These are phyloP conservation scores for Corydoras sp. DNA, from an alignment of 2,113 vertebrate species.

Conservation along the genomic window DNA sequence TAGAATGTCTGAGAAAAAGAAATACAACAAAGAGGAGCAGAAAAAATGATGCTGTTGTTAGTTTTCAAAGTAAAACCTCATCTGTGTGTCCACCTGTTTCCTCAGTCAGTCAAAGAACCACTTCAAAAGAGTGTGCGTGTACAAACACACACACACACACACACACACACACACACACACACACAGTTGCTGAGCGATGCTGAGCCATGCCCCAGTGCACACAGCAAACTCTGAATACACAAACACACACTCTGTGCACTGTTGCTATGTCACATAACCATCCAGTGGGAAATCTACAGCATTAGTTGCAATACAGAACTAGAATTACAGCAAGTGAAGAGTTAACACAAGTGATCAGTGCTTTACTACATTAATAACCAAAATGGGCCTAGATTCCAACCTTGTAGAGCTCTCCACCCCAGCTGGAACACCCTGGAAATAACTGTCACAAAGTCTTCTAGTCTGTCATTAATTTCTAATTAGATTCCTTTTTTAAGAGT, in stretches of 20 bases:
- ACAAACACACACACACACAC: slow-evolving; percentile 21
- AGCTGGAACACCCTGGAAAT: no score
- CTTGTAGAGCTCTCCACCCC: neutral
- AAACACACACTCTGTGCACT: slow-evolving; percentile 25
- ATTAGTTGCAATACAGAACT: neutral
- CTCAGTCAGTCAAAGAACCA: slow-evolving; percentile 16
- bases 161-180: neutral
- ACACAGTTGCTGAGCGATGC: slow-evolving; percentile 12
- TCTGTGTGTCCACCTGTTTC: slow-evolving; percentile 38
- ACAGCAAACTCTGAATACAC: slow-evolving; percentile 16
- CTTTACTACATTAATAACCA: neutral
- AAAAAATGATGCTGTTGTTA: slow-evolving; percentile 4
- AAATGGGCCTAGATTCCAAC: neutral
- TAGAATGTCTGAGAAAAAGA: neutral
- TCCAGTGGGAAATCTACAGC: slow-evolving; percentile 2
- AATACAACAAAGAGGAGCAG: neutral
- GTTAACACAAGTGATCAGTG: neutral
- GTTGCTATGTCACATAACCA: slow-evolving; percentile 24
- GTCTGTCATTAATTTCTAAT: no score
- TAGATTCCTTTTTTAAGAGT: no score
- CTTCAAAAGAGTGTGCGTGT: slow-evolving; percentile 22
- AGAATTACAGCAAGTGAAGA: neutral
- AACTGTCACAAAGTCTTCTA: no score
- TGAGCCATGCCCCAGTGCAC: slow-evolving; percentile 26
- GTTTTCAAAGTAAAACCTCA: slow-evolving; percentile 4